These are phyloP conservation scores for Ptilonorhynchus violaceus DNA, from an alignment of 2,113 vertebrate genomes.

Conservation along the genomic window DNA sequence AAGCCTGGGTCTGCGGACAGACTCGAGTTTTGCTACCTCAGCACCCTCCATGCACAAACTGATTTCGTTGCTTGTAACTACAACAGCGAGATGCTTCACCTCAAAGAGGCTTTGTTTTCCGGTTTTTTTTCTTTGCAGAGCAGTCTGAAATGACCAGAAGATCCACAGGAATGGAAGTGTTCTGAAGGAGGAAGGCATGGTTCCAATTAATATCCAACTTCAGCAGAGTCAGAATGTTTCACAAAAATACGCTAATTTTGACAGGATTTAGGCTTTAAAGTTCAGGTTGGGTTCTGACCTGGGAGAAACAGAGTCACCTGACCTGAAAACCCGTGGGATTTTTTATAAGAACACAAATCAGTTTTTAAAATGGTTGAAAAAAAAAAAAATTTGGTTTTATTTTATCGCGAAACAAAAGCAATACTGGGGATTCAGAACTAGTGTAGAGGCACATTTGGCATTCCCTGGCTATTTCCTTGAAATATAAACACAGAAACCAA, in stretches of 20 bases:
- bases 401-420: neutral
- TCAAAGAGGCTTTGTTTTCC: neutral
- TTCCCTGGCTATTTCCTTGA: neutral
- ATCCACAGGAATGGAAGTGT: neutral
- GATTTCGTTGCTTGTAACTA: neutral
- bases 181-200: neutral
- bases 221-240: neutral
- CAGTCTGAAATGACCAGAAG: neutral
- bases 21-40: neutral
- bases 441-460: neutral
- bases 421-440: neutral
- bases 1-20: neutral
- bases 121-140: neutral
- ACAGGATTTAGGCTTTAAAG: neutral
- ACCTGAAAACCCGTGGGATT: neutral
- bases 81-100: neutral
- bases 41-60: neutral
- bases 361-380: neutral
- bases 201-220: conserved; percentile 11
- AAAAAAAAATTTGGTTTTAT: neutral
- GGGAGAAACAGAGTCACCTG: neutral
- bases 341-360: neutral
- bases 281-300: neutral
- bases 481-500: neutral
- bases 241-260: neutral